Evolutionary conservation across 2,113 vertebrate genomes (phyloP), one percentile per base, ranked within the genome.

Genomic region (Nibea coibor): DNA sequence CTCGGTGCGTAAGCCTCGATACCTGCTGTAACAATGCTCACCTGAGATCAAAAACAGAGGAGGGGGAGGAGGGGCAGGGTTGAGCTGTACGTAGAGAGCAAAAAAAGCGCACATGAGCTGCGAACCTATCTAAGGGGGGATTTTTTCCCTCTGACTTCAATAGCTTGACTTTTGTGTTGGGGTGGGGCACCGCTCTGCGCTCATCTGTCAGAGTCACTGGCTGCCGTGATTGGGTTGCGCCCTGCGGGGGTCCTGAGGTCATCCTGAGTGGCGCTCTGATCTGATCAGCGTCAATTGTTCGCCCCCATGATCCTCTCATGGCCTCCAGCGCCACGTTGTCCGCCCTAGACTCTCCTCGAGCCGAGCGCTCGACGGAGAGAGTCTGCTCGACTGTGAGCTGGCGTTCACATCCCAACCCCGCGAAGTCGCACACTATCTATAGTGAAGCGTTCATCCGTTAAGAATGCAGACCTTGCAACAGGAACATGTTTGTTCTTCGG

Each of bases 241-340:
- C 94, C 93, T 65, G 90, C 83, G 71, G 93, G 93, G 86, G 84
- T 89, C 87, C 86, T 94, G 92, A 94, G 92, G 90, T 95, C 93
- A 93, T 91, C 83, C 62, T 28, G 78, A 90, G 91, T 75, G 87
- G 85, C 42, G 82, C 87, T 87, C 91, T 91, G 92, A 90, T 90
- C 88, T 85, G 90, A 93, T 90, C 83, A 50, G 72, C 75, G 67
- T 56, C 82, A 72, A 80, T 84, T 84, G 87, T 91, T 81, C 88
- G 78, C 28, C 61, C 35, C 35, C 43, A 5, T 75, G 81, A 87
- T 88, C 78, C 69, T 81, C 51, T 80, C 68, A 65, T 54, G 63
- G 83, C 85, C 84, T 79, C 72, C 76, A 88, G 87, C 68, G 35
- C 61, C 81, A 48, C 31, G 42, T 15, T 72, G 85, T 83, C 67